Conservation (phyloP, 2,113 vertebrate genomes). For the Natator depressus region DNA sequence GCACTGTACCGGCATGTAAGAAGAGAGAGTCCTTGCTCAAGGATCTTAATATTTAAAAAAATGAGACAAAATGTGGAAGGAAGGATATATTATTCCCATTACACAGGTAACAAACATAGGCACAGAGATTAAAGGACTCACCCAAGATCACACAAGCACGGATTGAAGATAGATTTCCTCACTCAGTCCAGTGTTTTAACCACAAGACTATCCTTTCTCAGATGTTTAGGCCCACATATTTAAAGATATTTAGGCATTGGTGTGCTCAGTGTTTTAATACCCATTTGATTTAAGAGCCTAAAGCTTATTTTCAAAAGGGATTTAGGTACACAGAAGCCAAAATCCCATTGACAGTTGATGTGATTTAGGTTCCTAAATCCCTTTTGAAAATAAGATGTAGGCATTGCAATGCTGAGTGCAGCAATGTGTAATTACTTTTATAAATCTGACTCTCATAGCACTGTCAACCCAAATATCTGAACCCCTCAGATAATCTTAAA, state of each 20-base stretch:
- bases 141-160: rapidly evolving
- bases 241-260: not conserved
- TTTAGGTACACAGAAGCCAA: not conserved
- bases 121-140: rapidly evolving
- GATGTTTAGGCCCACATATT: not conserved
- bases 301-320: not conserved
- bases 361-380: not conserved
- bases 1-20: rapidly evolving
- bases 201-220: not conserved
- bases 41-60: not conserved
- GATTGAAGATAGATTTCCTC: not conserved
- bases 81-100: not conserved
- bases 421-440: not conserved
- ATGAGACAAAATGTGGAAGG: not conserved
- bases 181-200: not conserved
- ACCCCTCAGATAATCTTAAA: not conserved
- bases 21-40: not conserved
- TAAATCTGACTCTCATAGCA: rapidly evolving
- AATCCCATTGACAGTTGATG: not conserved
- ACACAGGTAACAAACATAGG: not conserved
- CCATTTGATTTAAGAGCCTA: not conserved
- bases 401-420: too few relatives aligned
- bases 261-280: not conserved
- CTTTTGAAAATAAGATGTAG: too few relatives aligned
- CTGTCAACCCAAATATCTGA: not conserved